These are phyloP conservation scores for Glaucidium brasilianum DNA, from an alignment of 2,113 vertebrate species.

Conservation along the genomic window DNA sequence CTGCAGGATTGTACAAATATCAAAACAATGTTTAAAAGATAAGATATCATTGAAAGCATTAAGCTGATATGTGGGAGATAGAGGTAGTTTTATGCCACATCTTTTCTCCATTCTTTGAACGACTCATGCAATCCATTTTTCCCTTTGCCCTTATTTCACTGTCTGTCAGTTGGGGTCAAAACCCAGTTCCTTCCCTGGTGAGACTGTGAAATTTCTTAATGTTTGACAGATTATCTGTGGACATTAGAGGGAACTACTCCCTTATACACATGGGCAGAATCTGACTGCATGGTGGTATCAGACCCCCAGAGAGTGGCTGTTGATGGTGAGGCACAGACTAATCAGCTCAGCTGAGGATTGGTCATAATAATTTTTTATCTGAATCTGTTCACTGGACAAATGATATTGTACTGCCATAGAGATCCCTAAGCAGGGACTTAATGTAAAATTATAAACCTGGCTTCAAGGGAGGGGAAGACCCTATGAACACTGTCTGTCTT, in stretches of 20 bases:
- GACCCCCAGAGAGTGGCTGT: not conserved
- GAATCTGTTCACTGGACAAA: not conserved
- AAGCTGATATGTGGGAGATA: not conserved
- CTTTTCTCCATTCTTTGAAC: not conserved
- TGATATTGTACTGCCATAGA: not conserved
- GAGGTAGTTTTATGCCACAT: not conserved
- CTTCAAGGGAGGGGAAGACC: not conserved
- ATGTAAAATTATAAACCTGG: not conserved
- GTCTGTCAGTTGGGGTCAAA: not conserved
- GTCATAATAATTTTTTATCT: not conserved
- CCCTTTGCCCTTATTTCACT: not conserved
- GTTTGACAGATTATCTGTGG: not conserved
- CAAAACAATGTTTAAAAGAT: not conserved
- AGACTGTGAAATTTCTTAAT: not conserved
- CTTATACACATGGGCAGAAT: not conserved
- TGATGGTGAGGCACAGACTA: not conserved
- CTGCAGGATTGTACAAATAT: not conserved
- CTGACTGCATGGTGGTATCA: not conserved
- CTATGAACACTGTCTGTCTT: not conserved
- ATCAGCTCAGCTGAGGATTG: not conserved
- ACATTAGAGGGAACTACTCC: not conserved
- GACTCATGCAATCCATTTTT: fast-evolving
- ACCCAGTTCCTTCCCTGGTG: not conserved
- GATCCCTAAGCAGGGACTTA: not conserved
- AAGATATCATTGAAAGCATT: not conserved